Evolutionary conservation across 2,113 vertebrate species (phyloP).

Genomic region (Eclectus roratus): DNA sequence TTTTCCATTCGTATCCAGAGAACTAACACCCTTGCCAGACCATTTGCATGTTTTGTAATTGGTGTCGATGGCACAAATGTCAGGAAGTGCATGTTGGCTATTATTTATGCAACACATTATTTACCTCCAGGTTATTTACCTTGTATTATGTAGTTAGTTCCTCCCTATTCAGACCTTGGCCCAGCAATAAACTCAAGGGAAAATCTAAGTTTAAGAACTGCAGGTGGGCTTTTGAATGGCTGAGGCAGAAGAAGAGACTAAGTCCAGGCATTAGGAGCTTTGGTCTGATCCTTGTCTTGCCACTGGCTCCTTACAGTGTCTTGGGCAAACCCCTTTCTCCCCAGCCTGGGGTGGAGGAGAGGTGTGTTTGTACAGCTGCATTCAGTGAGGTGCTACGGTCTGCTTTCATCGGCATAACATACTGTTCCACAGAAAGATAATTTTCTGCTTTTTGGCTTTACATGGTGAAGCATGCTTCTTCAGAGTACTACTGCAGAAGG

Average conservation of each 20-base stretch:
- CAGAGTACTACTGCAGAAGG: not conserved
- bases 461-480: not conserved
- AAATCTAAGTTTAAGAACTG: not conserved
- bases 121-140: constrained; percentile 4
- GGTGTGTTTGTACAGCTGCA: constrained; percentile 17
- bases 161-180: not conserved
- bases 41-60: constrained; percentile 40
- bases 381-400: accelerated
- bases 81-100: not conserved
- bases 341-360: not conserved
- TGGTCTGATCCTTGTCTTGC: not conserved
- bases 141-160: not conserved
- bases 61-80: not conserved
- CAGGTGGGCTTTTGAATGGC: not conserved
- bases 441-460: not conserved
- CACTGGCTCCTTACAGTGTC: not conserved
- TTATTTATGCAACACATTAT: not conserved
- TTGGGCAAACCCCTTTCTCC: not conserved
- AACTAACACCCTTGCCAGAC: not conserved
- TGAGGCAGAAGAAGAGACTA: not conserved
- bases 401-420: not conserved
- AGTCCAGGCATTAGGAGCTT: not conserved
- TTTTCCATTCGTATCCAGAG: not conserved
- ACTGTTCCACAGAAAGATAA: not conserved
- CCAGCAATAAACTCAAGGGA: not conserved